Evolutionary conservation across 2,888 invertebrate genomes (phyloP), one percentile per base, ranked within the genome.

Genomic region (Euzophera pinguis): DNA sequence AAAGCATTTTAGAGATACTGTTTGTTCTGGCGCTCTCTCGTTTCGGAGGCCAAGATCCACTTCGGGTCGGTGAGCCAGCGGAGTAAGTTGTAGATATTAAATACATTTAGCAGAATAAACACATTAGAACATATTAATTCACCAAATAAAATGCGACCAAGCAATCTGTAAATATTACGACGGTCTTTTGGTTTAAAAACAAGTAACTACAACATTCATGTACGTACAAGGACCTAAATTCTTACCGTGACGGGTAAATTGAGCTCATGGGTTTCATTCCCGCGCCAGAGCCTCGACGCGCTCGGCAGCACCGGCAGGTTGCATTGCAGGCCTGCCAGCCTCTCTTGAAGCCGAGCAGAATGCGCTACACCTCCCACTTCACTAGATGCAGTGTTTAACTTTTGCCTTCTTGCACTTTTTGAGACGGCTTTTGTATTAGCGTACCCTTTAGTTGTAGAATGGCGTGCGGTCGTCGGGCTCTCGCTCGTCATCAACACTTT

Each of bases 221-320:
- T 3, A 2, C 5, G 2, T 22, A 22, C 22, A 22, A 22, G 5
- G 22, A 22, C 22, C n/a, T 27, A 53, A 53, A 6, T 29, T 22
- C 92, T 93, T 84, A 94, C 94, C 90, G 91, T 92, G 73, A 92
- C 90, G 17, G 94, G 93, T 52, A 94, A 82, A 66, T 92, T 91
- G 63, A 94, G 85, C 73, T 94, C 94, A 69, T 93, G 94, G 12
- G 94, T 94, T 75, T 94, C 93, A 71, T 94, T 94, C 67, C 93
- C 93, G 45, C 93, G 92, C 94, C 94, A 94, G 61, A 94, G 83
- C 58, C 92, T 91, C 45, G 93, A 93, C 69, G 93, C 93, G 58
- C 90, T 88, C 48, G 93, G 93, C 68, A 93, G 81, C 66, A 92
- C 91, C 61, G 93, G 92, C 64, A 94, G 87, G 76, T 94, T 93